A percentile compares a stretch with the other conserved stretches of the same genome.
phyloP scores from a whole-genome alignment of 2,888 invertebrate genomes.

The Anaspis maculata region DNA sequence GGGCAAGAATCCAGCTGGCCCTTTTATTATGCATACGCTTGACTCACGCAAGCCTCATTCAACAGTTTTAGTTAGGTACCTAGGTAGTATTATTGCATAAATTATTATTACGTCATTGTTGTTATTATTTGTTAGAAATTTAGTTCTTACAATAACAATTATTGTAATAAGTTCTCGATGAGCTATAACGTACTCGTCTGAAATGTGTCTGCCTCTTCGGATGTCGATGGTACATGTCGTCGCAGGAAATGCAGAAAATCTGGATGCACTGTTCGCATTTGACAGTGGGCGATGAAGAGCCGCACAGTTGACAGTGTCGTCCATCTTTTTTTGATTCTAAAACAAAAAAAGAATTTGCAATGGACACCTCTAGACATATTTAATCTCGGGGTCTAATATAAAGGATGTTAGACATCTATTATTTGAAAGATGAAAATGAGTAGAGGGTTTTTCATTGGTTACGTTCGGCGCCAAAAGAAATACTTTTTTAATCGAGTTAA shows the following conservation, averaged over 20 bases:
- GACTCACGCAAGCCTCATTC: no score
- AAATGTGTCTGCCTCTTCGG: conserved; percentile 77
- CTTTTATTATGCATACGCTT: no score
- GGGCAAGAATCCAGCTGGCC: no score
- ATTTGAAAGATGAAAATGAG: no score
- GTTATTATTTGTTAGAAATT: background rate
- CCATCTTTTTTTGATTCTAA: conserved; percentile 37
- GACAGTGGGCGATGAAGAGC: conserved; percentile 73
- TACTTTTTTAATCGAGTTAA: no score
- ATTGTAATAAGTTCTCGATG: conserved; percentile 1
- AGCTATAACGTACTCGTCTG: conserved; percentile 55
- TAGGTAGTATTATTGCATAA: background rate
- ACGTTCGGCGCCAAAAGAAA: no score
- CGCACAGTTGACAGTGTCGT: conserved; percentile 76
- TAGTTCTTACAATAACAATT: conserved; percentile 2
- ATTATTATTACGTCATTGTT: no score
- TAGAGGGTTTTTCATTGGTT: no score
- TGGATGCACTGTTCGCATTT: conserved; percentile 78
- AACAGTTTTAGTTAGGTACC: background rate
- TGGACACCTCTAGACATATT: no score
- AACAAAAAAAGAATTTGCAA: conserved; percentile 3
- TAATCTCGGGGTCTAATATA: no score
- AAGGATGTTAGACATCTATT: no score
- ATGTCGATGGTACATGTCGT: conserved; percentile 91
- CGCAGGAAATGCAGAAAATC: conserved; percentile 83